phyloP scores from a whole-genome alignment of 2,888 invertebrate genomes.

The Acronicta psi region DNA sequence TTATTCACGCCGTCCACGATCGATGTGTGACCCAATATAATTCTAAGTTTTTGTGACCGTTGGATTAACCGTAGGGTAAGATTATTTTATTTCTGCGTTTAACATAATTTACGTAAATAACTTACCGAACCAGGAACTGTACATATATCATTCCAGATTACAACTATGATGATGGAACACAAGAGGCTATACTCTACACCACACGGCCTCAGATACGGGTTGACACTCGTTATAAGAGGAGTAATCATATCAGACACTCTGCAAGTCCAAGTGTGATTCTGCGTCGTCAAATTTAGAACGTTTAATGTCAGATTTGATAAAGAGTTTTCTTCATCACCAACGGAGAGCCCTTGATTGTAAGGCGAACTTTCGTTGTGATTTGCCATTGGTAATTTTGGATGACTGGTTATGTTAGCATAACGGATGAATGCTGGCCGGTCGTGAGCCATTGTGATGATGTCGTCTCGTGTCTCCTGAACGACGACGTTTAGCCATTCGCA shows the following conservation, averaged over 20 bases:
- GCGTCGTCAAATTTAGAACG: slow-evolving; percentile 61
- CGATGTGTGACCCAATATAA: not conserved
- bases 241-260: slow-evolving; percentile 88
- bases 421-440: slow-evolving; percentile 71
- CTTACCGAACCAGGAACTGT: slow-evolving; percentile 86
- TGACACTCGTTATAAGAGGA: slow-evolving; percentile 90
- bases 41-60: too few species aligned
- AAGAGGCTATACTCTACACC: slow-evolving; percentile 95
- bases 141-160: slow-evolving; percentile 94
- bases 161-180: slow-evolving; percentile 93
- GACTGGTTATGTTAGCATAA: slow-evolving; percentile 77
- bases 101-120: slow-evolving; percentile 12
- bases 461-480: slow-evolving; percentile 96
- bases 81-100: too few species aligned
- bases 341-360: slow-evolving; percentile 54
- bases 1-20: too few species aligned
- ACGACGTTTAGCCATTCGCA: slow-evolving; percentile 97
- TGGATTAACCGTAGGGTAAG: too few species aligned
- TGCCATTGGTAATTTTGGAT: slow-evolving; percentile 63
- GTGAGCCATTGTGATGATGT: slow-evolving; percentile 90
- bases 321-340: slow-evolving; percentile 43
- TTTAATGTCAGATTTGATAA: slow-evolving; percentile 54
- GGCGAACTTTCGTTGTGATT: slow-evolving; percentile 69
- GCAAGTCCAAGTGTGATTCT: slow-evolving; percentile 75
- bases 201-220: slow-evolving; percentile 94